Conservation (phyloP, 2,888 invertebrate species). For the Pimpla rufipes region DNA sequence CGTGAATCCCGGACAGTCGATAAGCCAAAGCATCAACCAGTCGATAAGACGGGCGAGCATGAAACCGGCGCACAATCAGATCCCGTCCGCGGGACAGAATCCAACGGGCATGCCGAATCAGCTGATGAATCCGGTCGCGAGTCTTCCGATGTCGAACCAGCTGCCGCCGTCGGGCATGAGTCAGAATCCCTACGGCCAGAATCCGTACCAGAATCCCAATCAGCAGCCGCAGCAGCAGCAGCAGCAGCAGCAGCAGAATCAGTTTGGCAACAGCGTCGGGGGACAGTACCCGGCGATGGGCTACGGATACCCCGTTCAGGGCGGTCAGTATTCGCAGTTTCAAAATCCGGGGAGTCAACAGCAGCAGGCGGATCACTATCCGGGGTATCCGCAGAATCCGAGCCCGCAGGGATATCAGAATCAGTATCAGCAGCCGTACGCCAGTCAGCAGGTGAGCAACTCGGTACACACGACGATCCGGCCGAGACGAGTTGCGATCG, state of each 20-base stretch:
- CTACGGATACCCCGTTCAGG: constrained; percentile 66
- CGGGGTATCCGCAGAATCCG: constrained; percentile 74
- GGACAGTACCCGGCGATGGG: constrained; percentile 75
- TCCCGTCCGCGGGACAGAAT: constrained; percentile 73
- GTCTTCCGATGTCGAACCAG: constrained; percentile 79
- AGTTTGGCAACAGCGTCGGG: constrained; percentile 75
- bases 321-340: constrained; percentile 77
- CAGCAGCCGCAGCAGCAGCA: too few species aligned
- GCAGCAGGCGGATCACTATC: constrained; percentile 75
- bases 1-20: constrained; percentile 75
- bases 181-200: constrained; percentile 72
- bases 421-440: constrained; percentile 79
- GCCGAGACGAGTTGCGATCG: not conserved
- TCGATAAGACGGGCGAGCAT: constrained; percentile 81
- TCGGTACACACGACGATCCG: not conserved
- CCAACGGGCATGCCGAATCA: constrained; percentile 81
- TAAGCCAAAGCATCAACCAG: constrained; percentile 74
- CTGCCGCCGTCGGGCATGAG: constrained; percentile 82
- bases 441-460: constrained; percentile 78
- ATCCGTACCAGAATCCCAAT: constrained; percentile 64
- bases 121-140: constrained; percentile 82
- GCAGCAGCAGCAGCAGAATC: constrained; percentile 65
- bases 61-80: constrained; percentile 78
- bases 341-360: constrained; percentile 73
- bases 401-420: constrained; percentile 78